These are phyloP conservation scores for Pluvianellus socialis DNA, from an alignment of 2,113 vertebrate species.

Conservation along the genomic window DNA sequence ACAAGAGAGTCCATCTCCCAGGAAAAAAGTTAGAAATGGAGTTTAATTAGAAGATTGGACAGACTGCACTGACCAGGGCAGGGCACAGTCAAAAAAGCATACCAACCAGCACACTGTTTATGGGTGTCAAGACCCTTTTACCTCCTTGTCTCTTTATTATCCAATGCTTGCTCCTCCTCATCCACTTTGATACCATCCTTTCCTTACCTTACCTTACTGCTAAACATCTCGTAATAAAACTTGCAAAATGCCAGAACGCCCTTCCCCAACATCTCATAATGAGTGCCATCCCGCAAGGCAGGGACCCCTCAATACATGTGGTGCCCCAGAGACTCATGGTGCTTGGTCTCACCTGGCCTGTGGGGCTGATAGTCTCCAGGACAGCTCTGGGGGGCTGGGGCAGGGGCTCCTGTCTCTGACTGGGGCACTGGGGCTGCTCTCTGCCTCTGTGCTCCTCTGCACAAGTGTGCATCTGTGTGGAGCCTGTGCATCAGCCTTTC, in stretches of 20 bases:
- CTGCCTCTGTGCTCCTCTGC: not conserved
- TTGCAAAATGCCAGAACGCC: not conserved
- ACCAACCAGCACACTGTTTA: not conserved
- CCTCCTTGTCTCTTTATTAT: not conserved
- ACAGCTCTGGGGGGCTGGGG: not conserved
- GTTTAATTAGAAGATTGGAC: not conserved
- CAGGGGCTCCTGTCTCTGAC: rapidly evolving
- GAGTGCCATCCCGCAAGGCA: not conserved
- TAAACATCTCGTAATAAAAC: not conserved
- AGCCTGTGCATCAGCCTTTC: not conserved
- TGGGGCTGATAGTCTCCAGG: not conserved
- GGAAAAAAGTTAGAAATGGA: not conserved
- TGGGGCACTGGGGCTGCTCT: not conserved
- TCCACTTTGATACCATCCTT: not conserved
- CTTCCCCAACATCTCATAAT: not conserved
- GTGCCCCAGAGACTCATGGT: rapidly evolving
- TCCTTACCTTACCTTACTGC: not conserved
- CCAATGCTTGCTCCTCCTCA: not conserved
- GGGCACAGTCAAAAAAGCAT: not conserved
- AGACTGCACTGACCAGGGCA: not conserved
- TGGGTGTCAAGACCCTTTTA: not conserved
- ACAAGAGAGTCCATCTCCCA: not conserved
- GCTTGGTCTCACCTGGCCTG: not conserved
- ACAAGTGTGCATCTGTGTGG: rapidly evolving
- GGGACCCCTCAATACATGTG: too few species aligned